Evolutionary conservation across 1,140 invertebrate genomes (phyloP), one percentile per base, ranked within the genome.

Genomic region (Scylla paramamosain): DNA sequence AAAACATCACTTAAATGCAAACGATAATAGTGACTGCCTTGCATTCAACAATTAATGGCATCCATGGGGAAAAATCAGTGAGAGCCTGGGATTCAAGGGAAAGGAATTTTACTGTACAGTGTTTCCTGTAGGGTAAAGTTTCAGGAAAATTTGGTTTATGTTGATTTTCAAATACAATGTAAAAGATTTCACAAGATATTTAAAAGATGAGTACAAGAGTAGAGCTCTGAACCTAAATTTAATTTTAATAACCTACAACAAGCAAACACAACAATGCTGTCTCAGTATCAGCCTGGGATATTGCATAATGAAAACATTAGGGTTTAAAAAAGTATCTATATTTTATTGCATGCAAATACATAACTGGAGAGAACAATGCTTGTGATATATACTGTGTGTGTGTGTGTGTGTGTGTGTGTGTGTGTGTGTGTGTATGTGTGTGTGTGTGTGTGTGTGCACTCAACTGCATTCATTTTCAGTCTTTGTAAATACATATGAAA

Each of bases 361-460:
- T 7, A 77, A n/a, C n/a, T 77, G 67, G 4, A 77, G 52, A 77
- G 67, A 77, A 77, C 8, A 77, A 77, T 77, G n/a, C n/a, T 25
- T 77, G 67, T 67, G 20, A 52, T 52, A 52, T 52, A 52, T 52
- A 52, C 14, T 92, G 20, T 92, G 31, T 92, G 31, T 92, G n/a
- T 92, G 31, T 92, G 31, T 92, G 16, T 92, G 31, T 92, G n/a
- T 92, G n/a, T 92, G n/a, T 92, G n/a, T 92, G n/a, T 92, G n/a
- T 92, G 31, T 92, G n/a, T 92, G n/a, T 92, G n/a, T 92, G n/a
- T 92, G n/a, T 92, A 31, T 92, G 29, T 92, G 29, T 92, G 29
- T 92, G 8, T 92, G 29, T 92, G 29, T 92, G 29, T 92, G 29
- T 92, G 29, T 92, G 14, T 92, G n/a, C 67, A 31, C 84, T n/a